phyloP scores from a whole-genome alignment of 2,113 vertebrate genomes.

The Hydrolagus affinis region DNA sequence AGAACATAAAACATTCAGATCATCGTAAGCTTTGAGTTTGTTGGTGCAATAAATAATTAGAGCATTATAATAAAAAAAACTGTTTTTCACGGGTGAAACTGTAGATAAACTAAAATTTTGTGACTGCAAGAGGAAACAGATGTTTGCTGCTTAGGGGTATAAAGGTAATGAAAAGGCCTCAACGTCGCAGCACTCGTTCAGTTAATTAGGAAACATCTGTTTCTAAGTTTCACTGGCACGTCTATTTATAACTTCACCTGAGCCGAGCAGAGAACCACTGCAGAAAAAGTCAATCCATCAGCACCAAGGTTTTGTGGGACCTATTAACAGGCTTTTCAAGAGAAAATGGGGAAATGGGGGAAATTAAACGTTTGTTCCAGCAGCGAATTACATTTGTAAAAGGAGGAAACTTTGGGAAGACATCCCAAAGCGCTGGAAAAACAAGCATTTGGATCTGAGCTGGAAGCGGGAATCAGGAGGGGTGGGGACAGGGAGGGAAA shows the following conservation, averaged over 20 bases:
- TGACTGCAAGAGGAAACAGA: background rate
- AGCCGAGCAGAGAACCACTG: background rate
- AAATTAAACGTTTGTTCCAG: background rate
- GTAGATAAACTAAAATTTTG: background rate
- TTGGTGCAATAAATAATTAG: too few species aligned
- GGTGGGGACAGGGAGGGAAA: too few species aligned
- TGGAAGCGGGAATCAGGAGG: too few species aligned
- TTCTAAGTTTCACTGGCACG: slow-evolving; percentile 16
- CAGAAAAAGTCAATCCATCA: background rate
- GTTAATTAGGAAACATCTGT: slow-evolving; percentile 30
- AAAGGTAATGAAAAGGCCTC: slow-evolving; percentile 15
- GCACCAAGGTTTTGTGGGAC: background rate
- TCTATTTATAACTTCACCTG: slow-evolving; percentile 30
- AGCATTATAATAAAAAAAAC: background rate
- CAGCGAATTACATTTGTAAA: too few species aligned
- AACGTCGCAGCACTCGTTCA: background rate
- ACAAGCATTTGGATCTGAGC: too few species aligned
- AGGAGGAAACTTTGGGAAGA: too few species aligned
- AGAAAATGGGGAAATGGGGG: background rate
- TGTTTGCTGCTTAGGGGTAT: background rate
- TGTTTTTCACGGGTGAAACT: background rate
- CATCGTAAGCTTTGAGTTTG: too few species aligned
- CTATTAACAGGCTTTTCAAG: background rate
- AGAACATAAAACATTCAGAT: too few species aligned
- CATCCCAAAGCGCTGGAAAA: too few species aligned